A percentile compares a stretch with the other conserved stretches of the same genome.
Conservation (phyloP, 2,797 vertebrate genomes). For the Xenopus petersii region DNA sequence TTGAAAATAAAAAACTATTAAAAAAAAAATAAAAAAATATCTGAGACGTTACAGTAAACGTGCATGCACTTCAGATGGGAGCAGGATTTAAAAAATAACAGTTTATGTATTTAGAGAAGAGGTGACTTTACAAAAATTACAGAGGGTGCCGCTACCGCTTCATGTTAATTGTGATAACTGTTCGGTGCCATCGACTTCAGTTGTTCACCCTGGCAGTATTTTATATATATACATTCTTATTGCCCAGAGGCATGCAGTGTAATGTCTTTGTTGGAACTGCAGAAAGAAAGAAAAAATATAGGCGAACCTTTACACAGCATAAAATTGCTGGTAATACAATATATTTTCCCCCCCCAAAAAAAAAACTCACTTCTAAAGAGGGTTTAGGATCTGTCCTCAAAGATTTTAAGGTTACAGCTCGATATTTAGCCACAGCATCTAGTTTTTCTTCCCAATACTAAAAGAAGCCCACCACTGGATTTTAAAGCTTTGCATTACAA, state of each 20-base stretch:
- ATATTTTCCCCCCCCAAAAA: background rate
- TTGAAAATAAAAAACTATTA: too few species aligned
- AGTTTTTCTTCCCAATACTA: background rate
- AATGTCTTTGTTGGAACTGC: background rate
- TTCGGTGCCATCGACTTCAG: background rate
- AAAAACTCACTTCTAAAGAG: background rate
- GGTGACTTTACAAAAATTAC: conserved; percentile 7
- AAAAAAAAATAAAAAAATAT: too few species aligned
- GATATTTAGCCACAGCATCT: background rate
- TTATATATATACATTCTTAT: background rate
- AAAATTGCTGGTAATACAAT: background rate
- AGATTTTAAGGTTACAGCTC: background rate
- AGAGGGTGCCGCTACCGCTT: background rate
- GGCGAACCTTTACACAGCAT: conserved; percentile 18
- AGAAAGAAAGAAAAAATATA: conserved; percentile 8
- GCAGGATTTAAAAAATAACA: conserved; percentile 80
- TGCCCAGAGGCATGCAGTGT: background rate
- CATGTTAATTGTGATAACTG: background rate
- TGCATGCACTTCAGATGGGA: conserved; percentile 93
- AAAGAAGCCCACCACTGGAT: background rate
- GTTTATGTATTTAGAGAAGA: conserved; percentile 28
- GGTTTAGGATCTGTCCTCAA: background rate
- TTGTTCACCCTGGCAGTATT: background rate
- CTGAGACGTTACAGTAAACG: conserved; percentile 82
- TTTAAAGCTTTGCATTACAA: too few species aligned